Base-by-base conservation (phyloP, 2,113 vertebrate genomes). In the Alouatta palliata region DNA sequence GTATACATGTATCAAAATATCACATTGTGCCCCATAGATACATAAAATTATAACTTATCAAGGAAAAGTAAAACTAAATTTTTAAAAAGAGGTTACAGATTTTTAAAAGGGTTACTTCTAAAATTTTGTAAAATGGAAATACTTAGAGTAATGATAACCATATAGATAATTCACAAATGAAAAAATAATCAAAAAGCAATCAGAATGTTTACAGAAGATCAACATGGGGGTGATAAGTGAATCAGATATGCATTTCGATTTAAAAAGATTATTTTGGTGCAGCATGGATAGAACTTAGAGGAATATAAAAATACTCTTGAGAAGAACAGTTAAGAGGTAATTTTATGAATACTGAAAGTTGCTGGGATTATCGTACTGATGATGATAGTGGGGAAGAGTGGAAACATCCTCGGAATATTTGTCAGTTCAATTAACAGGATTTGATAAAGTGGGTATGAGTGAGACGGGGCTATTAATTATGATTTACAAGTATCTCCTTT, bases 81-180 rank as follows among this genome's bases (percentile, higher is more conserved):
- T 71, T 85, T 11, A 10, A 80, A 89, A 77, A 56, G 30, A 86
- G 13, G 4, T 30, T 81, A 40, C 10, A 66, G 71, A 45, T 91
- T 64, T 68, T 61, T 32, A 11, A 58, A 16, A 89, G 14, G 5
- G 2, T 27, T 75, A 58, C 61, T 52, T 43, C 17, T 61, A 83
- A 13, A 84, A 64, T 73, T 92, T 87, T 35, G 1, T 66, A 92
- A 96, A 87, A 52, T 35, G 43, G 21, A 81, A 90, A 92, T 92
- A 83, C 7, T 43, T 89, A 90, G 40, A 54, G 27, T 64, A 54
- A 14, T 83, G 10, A 92, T 54, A 95, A 49, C 3, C 27, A 56
- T 8, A 27, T 2, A 25, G 43, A 32, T 52, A 61, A 88, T 47
- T 68, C 89, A 30, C 11, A 90, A 73, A 43, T 27, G 45, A 10